phyloP scores from a whole-genome alignment of 2,888 invertebrate genomes.

The Amblyteles armatorius region DNA sequence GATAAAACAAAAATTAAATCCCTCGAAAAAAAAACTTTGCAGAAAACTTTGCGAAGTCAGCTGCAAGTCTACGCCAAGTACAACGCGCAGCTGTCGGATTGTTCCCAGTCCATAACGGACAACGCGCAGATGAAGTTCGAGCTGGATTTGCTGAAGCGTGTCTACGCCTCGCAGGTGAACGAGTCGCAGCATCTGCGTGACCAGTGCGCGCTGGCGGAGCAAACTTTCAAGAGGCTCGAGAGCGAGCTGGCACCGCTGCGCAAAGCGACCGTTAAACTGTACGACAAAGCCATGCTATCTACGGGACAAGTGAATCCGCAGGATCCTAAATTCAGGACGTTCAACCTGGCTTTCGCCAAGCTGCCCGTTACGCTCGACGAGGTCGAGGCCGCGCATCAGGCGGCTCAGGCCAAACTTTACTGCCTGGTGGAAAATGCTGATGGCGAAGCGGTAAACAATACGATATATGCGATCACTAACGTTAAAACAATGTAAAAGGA shows the following conservation, averaged over 20 bases:
- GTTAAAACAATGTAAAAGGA: too few relatives aligned
- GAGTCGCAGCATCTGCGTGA: constrained; percentile 79
- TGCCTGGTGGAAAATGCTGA: constrained; percentile 87
- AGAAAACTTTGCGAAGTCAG: constrained; percentile 76
- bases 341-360: constrained; percentile 77
- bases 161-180: constrained; percentile 77
- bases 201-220: constrained; percentile 78
- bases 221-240: constrained; percentile 77
- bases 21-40: not conserved
- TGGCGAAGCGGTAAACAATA: constrained; percentile 86
- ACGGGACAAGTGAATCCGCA: constrained; percentile 87
- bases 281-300: constrained; percentile 86
- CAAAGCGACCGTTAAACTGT: constrained; percentile 85
- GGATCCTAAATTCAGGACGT: constrained; percentile 85
- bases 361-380: constrained; percentile 86
- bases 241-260: constrained; percentile 80
- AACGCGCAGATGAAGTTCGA: constrained; percentile 76
- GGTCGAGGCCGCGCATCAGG: constrained; percentile 86
- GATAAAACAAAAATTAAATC: not conserved
- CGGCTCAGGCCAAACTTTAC: constrained; percentile 88
- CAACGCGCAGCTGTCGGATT: constrained; percentile 75
- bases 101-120: constrained; percentile 74
- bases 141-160: constrained; percentile 70
- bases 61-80: constrained; percentile 77
- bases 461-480: too few relatives aligned